Base-by-base conservation (phyloP, 37 sponge, comb jelly and placozoan genomes). In the Cliona cf. orientalis region DNA sequence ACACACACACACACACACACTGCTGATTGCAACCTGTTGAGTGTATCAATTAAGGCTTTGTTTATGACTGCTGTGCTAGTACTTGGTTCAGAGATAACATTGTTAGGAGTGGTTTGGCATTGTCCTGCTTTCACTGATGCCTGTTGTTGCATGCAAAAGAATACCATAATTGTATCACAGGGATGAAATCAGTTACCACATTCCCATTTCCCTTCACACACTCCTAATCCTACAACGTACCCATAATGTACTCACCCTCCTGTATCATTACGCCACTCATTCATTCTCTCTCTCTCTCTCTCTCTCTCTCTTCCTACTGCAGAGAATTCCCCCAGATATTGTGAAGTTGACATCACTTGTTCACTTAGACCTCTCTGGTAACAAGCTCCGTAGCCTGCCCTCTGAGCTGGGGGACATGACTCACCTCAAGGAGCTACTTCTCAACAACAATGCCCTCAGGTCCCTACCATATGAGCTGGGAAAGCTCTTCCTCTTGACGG, bases 361-460 rank as follows among this genome's bases (percentile, higher is more conserved):
- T 14, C 91, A 84, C 60, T 84, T 98, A 3, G 96, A 98, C 76
- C 83, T 98, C 60, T 95, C 99, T 0, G 84, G 90, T 42, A 98
- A 98, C 89, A 93, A 96, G 70, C 84, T 98, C 4, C 75, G 90
- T 21, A 89, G 86, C 57, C 67, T 98, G n/a, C 99, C 99, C 22
- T 79, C 86, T 0, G 95, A 95, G 69, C 62, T 98, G 23, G 99
- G 99, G 22, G 99, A 98, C 78, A 95, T 98, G 99, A 74, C 86
- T 0, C 89, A 98, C 42, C 84, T 98, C 31, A 82, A 89, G 43
- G 99, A 98, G 39, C 88, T 98, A 17, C 69, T 91, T 6, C 90
- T 98, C 61, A 89, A 87, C 72, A 90, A 98, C 79, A 98, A 98
- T 62, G 21, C 72, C 22, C 81, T 98, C 28, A 63, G 96, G 36